A percentile compares a stretch with the other conserved stretches of the same genome.
phyloP scores from a whole-genome alignment of 2,888 invertebrate genomes.

The Papilio gigon region DNA sequence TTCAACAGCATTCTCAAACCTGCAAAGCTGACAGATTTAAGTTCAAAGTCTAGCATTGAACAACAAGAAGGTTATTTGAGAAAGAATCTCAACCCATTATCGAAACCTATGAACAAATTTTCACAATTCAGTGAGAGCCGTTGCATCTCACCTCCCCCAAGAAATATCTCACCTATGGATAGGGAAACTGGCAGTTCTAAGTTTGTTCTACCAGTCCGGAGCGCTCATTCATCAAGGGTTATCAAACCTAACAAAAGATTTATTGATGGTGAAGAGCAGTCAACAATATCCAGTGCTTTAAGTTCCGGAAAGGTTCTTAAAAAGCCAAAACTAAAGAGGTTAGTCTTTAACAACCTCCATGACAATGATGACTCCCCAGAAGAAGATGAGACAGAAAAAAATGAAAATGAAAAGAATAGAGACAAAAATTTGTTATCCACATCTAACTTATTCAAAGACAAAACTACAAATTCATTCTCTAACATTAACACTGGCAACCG shows the following conservation, averaged over 20 bases:
- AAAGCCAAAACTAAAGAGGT: conserved; percentile 76
- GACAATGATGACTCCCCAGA: conserved; percentile 65
- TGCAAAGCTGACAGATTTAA: conserved; percentile 84
- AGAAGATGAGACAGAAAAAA: conserved; percentile 64
- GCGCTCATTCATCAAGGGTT: conserved; percentile 92
- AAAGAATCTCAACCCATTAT: conserved; percentile 75
- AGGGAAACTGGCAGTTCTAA: conserved; percentile 72
- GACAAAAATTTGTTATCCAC: conserved; percentile 63
- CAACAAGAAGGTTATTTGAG: conserved; percentile 76
- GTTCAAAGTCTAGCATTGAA: conserved; percentile 81
- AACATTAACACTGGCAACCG: conserved; percentile 60
- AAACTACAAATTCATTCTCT: conserved; percentile 72
- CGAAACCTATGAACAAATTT: conserved; percentile 76
- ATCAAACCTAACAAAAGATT: conserved; percentile 95
- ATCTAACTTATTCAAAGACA: conserved; percentile 74
- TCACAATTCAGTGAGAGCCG: conserved; percentile 74
- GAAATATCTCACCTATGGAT: conserved; percentile 69
- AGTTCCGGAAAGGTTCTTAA: conserved; percentile 74
- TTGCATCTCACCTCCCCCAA: conserved; percentile 76
- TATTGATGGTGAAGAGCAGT: conserved; percentile 85
- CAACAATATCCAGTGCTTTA: conserved; percentile 57
- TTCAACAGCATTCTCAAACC: conserved; percentile 84
- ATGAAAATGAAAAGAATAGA: conserved; percentile 63
- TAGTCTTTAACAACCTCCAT: conserved; percentile 74
- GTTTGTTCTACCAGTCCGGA: conserved; percentile 90